Conservation (phyloP, 2,888 invertebrate genomes). For the Byasa hedistus region DNA sequence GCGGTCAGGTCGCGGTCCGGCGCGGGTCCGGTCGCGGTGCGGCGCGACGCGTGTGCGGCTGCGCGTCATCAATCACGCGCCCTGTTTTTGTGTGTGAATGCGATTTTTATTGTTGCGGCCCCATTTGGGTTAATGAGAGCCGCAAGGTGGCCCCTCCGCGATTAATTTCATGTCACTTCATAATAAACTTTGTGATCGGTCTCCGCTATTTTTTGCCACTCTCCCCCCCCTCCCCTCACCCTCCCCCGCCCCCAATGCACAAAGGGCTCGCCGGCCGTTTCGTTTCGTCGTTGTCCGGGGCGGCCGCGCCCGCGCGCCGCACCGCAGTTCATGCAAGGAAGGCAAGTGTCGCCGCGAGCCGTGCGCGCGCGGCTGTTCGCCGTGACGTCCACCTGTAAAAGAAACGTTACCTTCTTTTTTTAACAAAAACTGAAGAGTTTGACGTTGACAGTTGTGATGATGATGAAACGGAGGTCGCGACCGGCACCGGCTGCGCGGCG, state of each 20-base stretch:
- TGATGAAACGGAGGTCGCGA: conserved; percentile 3
- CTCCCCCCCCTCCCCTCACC: too few relatives aligned
- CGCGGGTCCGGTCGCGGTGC: too few relatives aligned
- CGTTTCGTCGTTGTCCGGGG: conserved; percentile 33
- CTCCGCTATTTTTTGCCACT: conserved; percentile 43
- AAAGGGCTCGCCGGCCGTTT: conserved; percentile 28
- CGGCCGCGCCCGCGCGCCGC: too few relatives aligned
- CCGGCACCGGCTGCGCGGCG: conserved; percentile 19
- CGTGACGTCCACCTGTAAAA: too few relatives aligned
- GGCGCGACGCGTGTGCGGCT: background rate
- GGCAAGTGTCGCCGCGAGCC: too few relatives aligned
- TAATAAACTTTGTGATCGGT: conserved; percentile 55
- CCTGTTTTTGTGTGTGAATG: conserved; percentile 67
- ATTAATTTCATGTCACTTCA: conserved; percentile 70
- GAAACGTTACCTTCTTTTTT: too few relatives aligned
- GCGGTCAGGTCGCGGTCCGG: too few relatives aligned
- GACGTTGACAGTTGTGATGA: too few relatives aligned
- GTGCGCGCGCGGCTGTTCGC: too few relatives aligned
- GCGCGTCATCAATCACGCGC: conserved; percentile 65
- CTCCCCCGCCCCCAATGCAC: too few relatives aligned
- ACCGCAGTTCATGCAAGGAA: too few relatives aligned
- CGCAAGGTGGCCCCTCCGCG: conserved; percentile 63
- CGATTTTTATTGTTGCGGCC: conserved; percentile 73
- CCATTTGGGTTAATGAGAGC: conserved; percentile 71
- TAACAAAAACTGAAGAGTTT: too few relatives aligned